Percentiles rank a stretch among this genome's conserved stretches.
Conservation (phyloP, 1,140 invertebrate genomes). For the Microplitis mediator region DNA sequence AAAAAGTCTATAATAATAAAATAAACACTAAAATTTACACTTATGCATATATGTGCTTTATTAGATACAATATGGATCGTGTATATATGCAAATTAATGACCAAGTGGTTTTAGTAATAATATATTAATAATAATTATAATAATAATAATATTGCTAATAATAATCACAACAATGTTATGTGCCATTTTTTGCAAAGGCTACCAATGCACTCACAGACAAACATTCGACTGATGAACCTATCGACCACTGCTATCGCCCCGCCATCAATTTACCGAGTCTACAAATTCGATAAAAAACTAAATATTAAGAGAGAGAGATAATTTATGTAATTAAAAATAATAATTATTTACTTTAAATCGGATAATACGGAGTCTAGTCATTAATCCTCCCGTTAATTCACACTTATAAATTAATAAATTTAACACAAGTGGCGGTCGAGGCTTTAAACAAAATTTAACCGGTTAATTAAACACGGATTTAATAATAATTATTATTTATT, state of each 20-base stretch:
- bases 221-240: conserved; percentile 61
- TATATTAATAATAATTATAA: background rate
- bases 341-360: background rate
- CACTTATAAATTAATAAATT: too few relatives aligned
- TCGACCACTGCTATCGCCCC: conserved; percentile 54
- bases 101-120: too few relatives aligned
- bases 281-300: conserved; percentile 24
- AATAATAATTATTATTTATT: too few relatives aligned
- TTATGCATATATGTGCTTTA: too few relatives aligned
- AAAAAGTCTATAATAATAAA: too few relatives aligned
- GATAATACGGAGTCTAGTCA: background rate
- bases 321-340: conserved; percentile 12
- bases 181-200: conserved; percentile 49
- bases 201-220: conserved; percentile 63
- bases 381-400: background rate
- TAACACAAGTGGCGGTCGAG: too few relatives aligned
- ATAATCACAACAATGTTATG: conserved; percentile 45
- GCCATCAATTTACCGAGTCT: conserved; percentile 30
- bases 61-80: background rate
- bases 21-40: too few relatives aligned
- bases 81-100: background rate
- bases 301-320: conserved; percentile 7
- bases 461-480: conserved; percentile 6
- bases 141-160: conserved; percentile 5
- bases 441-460: too few relatives aligned